A percentile compares a stretch with the other conserved stretches of the same genome.
Conservation (phyloP, 2,113 vertebrate species). For the Chaetodon auriga region DNA sequence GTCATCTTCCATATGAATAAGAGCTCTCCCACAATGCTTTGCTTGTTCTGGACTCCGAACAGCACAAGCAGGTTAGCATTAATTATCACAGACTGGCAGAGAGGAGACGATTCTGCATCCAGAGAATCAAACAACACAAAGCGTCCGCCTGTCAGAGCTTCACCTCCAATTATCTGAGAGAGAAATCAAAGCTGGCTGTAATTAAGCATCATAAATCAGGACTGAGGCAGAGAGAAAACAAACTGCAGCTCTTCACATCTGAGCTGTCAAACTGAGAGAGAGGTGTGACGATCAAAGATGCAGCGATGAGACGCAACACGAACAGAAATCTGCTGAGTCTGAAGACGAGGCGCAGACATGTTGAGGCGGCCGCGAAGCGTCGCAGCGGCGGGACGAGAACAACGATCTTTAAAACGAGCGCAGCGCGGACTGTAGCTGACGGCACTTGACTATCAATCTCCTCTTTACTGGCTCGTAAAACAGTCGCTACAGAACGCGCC, state of each 20-base stretch:
- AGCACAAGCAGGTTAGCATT: background rate
- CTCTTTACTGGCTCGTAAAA: slow-evolving; percentile 28
- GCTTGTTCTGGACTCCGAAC: background rate
- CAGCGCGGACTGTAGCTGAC: slow-evolving; percentile 42
- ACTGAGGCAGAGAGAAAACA: background rate
- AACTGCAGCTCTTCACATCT: background rate
- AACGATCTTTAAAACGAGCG: background rate
- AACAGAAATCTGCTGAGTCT: slow-evolving; percentile 25
- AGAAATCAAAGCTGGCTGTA: slow-evolving; percentile 22
- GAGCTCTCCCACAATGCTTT: slow-evolving; percentile 2
- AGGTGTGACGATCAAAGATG: slow-evolving; percentile 18
- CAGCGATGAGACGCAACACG: slow-evolving; percentile 17
- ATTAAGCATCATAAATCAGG: slow-evolving; percentile 49
- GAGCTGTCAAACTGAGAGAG: background rate
- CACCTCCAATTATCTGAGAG: slow-evolving; percentile 9
- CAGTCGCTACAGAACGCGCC: background rate
- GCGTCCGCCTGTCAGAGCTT: background rate
- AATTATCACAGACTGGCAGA: background rate
- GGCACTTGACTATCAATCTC: slow-evolving; percentile 53
- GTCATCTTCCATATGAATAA: background rate
- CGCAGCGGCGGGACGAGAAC: background rate
- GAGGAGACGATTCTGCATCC: background rate
- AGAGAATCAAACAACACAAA: background rate
- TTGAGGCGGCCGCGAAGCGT: background rate
- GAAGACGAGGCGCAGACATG: background rate